A percentile compares a stretch with the other conserved stretches of the same genome.
These are phyloP conservation scores for Papilio xuthus DNA, from an alignment of 1,140 invertebrate species.

Conservation along the genomic window DNA sequence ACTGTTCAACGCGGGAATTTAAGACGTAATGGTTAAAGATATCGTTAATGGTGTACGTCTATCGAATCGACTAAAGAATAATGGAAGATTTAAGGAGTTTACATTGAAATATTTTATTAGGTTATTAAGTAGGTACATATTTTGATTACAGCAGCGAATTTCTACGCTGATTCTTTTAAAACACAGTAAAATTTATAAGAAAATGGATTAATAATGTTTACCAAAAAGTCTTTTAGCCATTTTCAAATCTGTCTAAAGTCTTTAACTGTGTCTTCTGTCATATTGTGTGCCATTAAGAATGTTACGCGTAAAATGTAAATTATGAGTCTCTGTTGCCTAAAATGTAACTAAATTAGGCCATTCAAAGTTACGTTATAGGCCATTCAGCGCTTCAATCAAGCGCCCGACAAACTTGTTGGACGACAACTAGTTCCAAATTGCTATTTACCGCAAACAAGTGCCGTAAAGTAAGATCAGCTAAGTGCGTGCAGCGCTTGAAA, in stretches of 20 bases:
- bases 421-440: conserved; percentile 72
- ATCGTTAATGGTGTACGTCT: conserved; percentile 25
- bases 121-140: no score
- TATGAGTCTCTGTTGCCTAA: conserved; percentile 1
- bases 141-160: no score
- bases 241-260: no score
- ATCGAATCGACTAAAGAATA: conserved; percentile 2
- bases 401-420: conserved; percentile 58
- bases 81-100: neutral
- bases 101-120: neutral
- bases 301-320: neutral
- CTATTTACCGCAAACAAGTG: conserved; percentile 77
- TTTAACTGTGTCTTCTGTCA: no score
- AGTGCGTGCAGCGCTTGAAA: conserved; percentile 54
- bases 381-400: conserved; percentile 61
- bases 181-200: no score
- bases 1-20: conserved; percentile 20
- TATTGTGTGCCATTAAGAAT: neutral
- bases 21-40: conserved; percentile 26
- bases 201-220: no score
- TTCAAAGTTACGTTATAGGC: conserved; percentile 58
- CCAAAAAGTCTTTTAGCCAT: no score
- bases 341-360: conserved; percentile 48
- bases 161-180: no score
- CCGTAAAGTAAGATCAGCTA: conserved; percentile 73